Evolutionary conservation across 1,140 invertebrate genomes (phyloP).

Genomic region (Sycophaga agraensis): DNA sequence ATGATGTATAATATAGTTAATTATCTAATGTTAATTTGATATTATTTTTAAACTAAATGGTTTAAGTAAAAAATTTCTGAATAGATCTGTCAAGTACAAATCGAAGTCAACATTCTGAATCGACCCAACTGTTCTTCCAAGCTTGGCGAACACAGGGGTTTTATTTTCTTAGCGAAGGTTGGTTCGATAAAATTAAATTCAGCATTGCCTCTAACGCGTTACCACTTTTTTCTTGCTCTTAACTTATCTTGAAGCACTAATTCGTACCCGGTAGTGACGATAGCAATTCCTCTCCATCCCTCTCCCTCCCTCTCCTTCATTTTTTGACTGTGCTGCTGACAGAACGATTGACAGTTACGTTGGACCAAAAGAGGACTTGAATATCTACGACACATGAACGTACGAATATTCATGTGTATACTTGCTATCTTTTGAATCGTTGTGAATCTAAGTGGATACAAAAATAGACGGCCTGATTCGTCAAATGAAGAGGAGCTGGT

Average conservation of each 20-base stretch:
- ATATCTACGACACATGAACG: no score
- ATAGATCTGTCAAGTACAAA: no score
- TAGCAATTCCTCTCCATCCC: not conserved
- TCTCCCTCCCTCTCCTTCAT: not conserved
- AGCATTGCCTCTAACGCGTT: not conserved
- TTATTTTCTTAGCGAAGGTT: slow-evolving; percentile 13
- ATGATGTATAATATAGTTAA: no score
- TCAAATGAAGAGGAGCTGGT: slow-evolving; percentile 29
- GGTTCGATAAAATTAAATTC: slow-evolving; percentile 8
- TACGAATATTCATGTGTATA: not conserved
- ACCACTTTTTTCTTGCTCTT: not conserved
- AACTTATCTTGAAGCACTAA: not conserved
- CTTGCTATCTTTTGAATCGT: not conserved
- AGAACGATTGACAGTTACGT: not conserved
- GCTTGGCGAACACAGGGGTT: not conserved
- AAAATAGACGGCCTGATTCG: slow-evolving; percentile 47
- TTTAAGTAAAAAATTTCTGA: no score
- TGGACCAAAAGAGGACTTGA: no score
- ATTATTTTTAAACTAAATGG: no score
- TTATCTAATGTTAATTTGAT: no score
- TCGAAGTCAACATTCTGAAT: no score
- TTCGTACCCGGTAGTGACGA: not conserved
- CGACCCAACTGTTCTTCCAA: no score
- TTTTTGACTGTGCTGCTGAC: not conserved
- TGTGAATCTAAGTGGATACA: no score